These are phyloP conservation scores for Benthosema pterotum DNA, from an alignment of 2,797 vertebrate species.

Conservation along the genomic window DNA sequence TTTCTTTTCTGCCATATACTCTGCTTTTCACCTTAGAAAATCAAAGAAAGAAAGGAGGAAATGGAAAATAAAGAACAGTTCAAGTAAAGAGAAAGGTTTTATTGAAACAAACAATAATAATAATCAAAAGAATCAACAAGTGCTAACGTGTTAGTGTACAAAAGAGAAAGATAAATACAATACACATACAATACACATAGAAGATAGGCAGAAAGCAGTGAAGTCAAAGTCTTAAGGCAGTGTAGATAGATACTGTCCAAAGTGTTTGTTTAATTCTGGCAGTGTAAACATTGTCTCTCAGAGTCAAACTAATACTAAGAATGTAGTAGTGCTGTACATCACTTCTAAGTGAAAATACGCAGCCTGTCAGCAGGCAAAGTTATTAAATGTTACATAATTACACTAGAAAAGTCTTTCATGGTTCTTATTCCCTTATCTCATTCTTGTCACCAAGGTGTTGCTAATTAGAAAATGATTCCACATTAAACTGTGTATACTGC, in stretches of 20 bases:
- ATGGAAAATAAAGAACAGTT: constrained; percentile 26
- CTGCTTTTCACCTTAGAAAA: too few species aligned
- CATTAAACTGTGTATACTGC: constrained; percentile 10
- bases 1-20: too few species aligned
- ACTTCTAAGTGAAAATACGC: too few species aligned
- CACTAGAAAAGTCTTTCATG: too few species aligned
- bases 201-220: not conserved
- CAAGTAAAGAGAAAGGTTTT: constrained; percentile 55
- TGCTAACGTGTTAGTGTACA: constrained; percentile 45
- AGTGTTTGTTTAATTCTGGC: not conserved
- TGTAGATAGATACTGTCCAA: not conserved
- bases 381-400: too few species aligned
- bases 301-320: too few species aligned
- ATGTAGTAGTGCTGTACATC: not conserved
- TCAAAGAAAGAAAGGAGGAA: not conserved
- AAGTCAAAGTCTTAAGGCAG: not conserved
- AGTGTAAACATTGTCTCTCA: too few species aligned
- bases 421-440: too few species aligned
- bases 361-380: too few species aligned
- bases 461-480: not conserved
- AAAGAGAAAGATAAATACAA: constrained; percentile 17
- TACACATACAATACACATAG: constrained; percentile 25
- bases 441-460: too few species aligned
- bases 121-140: constrained; percentile 24
- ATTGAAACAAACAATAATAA: constrained; percentile 44